Percentiles rank a stretch among this genome's conserved stretches.
Evolutionary conservation across 2,113 vertebrate genomes (phyloP).

Genomic region (Oreocharis arfaki): DNA sequence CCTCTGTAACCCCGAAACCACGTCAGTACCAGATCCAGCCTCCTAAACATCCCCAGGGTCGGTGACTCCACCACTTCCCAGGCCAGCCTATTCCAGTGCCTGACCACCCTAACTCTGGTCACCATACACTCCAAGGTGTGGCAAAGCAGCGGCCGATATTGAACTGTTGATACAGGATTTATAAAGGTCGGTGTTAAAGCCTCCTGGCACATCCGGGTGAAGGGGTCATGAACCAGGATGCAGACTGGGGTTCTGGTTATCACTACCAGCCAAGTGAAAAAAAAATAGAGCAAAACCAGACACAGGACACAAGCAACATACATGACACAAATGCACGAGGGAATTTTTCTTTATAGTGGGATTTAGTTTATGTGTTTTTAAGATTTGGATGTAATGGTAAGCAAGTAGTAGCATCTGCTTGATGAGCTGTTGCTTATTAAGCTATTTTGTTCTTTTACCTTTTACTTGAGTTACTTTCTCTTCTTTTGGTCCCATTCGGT

Average conservation of each 20-base stretch:
- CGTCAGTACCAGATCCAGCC: neutral
- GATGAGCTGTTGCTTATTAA: neutral
- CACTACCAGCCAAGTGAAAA: neutral
- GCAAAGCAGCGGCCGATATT: fast-evolving
- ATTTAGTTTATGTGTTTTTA: neutral
- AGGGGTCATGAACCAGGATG: fast-evolving
- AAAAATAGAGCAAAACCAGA: neutral
- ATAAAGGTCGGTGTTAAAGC: neutral
- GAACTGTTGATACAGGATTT: neutral
- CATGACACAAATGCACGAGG: fast-evolving
- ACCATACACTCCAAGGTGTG: fast-evolving
- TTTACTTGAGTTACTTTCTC: neutral
- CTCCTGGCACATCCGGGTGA: neutral
- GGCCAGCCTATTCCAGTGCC: neutral
- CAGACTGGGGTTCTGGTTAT: neutral
- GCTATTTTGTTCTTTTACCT: neutral
- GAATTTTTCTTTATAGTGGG: neutral
- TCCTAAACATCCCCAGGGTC: too few relatives aligned
- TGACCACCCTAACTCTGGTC: neutral
- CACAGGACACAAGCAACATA: fast-evolving
- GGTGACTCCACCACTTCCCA: neutral
- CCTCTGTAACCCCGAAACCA: neutral
- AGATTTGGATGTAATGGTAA: neutral
- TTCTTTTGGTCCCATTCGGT: neutral
- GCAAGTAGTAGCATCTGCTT: neutral